Conservation (phyloP, 2,113 vertebrate genomes). For the Camelus dromedarius region DNA sequence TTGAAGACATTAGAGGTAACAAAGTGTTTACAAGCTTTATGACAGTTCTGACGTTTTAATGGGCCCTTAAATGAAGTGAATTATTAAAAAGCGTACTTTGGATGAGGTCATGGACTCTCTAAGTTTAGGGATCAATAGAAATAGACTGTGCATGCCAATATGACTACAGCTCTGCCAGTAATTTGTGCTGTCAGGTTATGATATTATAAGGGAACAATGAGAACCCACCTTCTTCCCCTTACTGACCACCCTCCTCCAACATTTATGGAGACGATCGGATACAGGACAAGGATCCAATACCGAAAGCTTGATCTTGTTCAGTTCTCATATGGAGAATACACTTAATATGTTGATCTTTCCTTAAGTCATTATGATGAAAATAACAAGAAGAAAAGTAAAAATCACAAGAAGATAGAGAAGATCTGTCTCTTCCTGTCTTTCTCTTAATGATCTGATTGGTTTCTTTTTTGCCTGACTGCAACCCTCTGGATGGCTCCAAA, state of each 20-base stretch:
- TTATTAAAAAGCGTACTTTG: constrained; percentile 70
- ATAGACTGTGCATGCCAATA: constrained; percentile 23
- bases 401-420: background rate
- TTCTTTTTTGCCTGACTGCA: background rate
- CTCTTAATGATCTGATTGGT: background rate
- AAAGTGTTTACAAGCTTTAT: constrained; percentile 70
- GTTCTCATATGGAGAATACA: constrained; percentile 4
- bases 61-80: constrained; percentile 69
- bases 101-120: constrained; percentile 68
- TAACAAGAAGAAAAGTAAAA: background rate
- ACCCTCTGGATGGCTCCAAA: background rate
- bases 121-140: constrained; percentile 74
- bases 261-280: background rate
- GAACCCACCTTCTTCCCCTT: background rate
- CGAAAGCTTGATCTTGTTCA: background rate
- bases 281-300: background rate
- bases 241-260: background rate
- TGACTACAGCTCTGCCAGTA: constrained; percentile 51
- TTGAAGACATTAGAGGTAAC: constrained; percentile 67
- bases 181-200: constrained; percentile 26
- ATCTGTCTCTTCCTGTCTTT: background rate
- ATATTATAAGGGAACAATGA: constrained; percentile 4
- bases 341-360: background rate
- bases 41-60: constrained; percentile 74
- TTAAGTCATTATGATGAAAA: constrained; percentile 29